These are phyloP conservation scores for Mythimna lalbum DNA, from an alignment of 2,888 invertebrate species.

Conservation along the genomic window DNA sequence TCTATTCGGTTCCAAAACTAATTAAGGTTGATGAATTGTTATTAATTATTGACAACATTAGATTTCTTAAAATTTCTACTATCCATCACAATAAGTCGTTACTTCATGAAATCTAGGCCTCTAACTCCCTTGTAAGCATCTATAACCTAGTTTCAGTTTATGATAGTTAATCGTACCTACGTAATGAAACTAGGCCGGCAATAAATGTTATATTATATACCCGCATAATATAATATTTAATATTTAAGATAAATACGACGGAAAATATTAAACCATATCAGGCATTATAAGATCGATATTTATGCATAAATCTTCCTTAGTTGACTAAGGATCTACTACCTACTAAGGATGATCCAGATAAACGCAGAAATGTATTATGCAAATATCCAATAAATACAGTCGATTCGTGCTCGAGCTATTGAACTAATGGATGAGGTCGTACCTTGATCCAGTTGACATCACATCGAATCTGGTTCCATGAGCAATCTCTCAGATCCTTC, in stretches of 20 bases:
- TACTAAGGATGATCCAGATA: constrained; percentile 12
- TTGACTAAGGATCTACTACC: background rate
- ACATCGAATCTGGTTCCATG: constrained; percentile 73
- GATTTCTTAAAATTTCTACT: constrained; percentile 37
- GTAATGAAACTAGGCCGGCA: constrained; percentile 45
- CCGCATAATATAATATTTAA: constrained; percentile 29
- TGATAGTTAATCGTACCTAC: constrained; percentile 24
- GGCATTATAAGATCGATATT: constrained; percentile 8
- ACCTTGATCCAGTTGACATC: constrained; percentile 85
- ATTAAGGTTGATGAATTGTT: constrained; percentile 57
- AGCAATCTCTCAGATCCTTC: constrained; percentile 67
- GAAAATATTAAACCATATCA: constrained; percentile 19
- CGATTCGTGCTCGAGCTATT: constrained; percentile 71
- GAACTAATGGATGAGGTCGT: constrained; percentile 81
- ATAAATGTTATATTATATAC: constrained; percentile 26
- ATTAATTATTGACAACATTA: constrained; percentile 31
- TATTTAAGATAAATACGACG: constrained; percentile 31
- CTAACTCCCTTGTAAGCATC: constrained; percentile 19
- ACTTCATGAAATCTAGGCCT: constrained; percentile 29
- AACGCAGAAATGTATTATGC: constrained; percentile 28
- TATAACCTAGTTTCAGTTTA: constrained; percentile 40
- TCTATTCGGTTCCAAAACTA: constrained; percentile 45
- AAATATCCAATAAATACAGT: constrained; percentile 57
- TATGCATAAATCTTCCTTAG: constrained; percentile 8
- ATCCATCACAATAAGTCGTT: constrained; percentile 15